These are phyloP conservation scores for Peromyscus californicus DNA, from an alignment of 2,113 vertebrate species.

Conservation along the genomic window DNA sequence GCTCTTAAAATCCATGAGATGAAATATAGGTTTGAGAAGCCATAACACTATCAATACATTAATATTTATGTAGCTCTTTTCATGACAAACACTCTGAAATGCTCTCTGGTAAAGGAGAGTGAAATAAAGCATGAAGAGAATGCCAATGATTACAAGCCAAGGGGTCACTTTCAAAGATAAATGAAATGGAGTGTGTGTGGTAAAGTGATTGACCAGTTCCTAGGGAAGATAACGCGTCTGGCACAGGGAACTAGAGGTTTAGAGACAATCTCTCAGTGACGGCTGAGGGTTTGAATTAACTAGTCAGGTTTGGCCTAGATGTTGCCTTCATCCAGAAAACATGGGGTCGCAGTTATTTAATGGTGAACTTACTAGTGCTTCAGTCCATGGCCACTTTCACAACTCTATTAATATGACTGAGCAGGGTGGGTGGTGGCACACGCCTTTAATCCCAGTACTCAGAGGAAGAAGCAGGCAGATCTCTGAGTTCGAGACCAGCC, in stretches of 20 bases:
- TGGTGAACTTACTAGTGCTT: not conserved
- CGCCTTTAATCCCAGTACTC: not conserved
- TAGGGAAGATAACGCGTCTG: slow-evolving; percentile 4
- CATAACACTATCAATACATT: slow-evolving; percentile 88
- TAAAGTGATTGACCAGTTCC: slow-evolving; percentile 64
- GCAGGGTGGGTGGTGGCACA: not conserved
- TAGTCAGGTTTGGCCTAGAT: not conserved
- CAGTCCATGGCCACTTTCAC: not conserved
- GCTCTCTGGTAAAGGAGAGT: slow-evolving; percentile 84
- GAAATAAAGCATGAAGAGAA: slow-evolving; percentile 85
- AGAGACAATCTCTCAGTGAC: not conserved
- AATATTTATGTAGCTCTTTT: slow-evolving; percentile 89
- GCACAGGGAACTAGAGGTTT: not conserved
- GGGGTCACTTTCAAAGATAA: slow-evolving; percentile 82
- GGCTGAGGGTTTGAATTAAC: slow-evolving; percentile 16
- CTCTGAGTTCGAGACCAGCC: not conserved
- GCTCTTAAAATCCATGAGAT: slow-evolving; percentile 87
- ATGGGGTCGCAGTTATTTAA: not conserved
- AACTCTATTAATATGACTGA: slow-evolving; percentile 39
- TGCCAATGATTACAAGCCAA: slow-evolving; percentile 78
- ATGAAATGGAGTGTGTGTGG: slow-evolving; percentile 69
- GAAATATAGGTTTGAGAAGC: slow-evolving; percentile 87
- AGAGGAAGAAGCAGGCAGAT: not conserved
- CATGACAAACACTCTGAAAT: slow-evolving; percentile 87
- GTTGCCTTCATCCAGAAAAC: not conserved